These are phyloP conservation scores for Phyllostomus hastatus DNA, from an alignment of 2,113 vertebrate species.

Conservation along the genomic window DNA sequence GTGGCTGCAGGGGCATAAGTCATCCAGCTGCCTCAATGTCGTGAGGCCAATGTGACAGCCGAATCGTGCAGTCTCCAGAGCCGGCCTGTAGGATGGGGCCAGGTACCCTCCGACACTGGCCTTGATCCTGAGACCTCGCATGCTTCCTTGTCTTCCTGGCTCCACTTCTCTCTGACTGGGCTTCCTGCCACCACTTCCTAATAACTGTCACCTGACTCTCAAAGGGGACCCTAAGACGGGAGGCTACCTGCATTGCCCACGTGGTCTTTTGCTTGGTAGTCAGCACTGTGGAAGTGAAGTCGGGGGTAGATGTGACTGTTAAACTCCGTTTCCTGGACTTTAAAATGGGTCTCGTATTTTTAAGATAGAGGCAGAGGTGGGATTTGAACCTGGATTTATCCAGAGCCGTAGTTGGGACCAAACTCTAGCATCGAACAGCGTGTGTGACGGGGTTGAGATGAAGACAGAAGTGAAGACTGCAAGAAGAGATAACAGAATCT, in stretches of 20 bases:
- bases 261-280: not conserved
- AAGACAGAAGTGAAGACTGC: not conserved
- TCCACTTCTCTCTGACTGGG: not conserved
- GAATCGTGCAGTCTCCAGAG: not conserved
- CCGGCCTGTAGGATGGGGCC: not conserved
- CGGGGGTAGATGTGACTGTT: not conserved
- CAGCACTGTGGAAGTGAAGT: not conserved
- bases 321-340: not conserved
- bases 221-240: not conserved
- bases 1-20: not conserved
- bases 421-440: not conserved
- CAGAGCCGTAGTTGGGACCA: not conserved
- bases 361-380: not conserved
- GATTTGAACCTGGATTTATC: not conserved
- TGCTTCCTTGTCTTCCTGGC: not conserved
- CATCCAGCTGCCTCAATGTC: not conserved
- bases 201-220: not conserved
- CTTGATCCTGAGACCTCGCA: not conserved
- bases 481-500: not conserved
- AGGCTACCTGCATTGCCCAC: rapidly evolving
- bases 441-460: too few relatives aligned
- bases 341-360: too few relatives aligned
- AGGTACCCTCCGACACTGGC: too few relatives aligned
- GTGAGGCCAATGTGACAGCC: not conserved
- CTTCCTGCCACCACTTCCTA: not conserved